Percentiles rank a stretch among this genome's conserved stretches.
These are phyloP conservation scores for Drosophila trapezifrons DNA, from an alignment of 1,140 invertebrate genomes.

Conservation along the genomic window DNA sequence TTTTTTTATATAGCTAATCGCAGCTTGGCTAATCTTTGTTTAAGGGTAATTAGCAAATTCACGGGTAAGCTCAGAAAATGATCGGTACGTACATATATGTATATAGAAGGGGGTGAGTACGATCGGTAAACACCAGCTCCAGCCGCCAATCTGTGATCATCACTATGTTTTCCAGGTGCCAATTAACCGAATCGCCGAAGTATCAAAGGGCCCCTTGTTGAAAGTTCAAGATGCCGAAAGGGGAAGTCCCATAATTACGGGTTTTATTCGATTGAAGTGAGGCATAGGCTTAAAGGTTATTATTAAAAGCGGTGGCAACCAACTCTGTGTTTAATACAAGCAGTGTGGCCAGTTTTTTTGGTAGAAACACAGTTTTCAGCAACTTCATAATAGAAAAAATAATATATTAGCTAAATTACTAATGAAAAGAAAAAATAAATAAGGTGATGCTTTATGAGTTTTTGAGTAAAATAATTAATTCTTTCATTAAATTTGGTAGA, in stretches of 20 bases:
- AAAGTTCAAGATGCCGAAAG: slow-evolving; percentile 33
- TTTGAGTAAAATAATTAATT: no score
- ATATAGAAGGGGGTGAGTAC: background rate
- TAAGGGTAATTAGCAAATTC: slow-evolving; percentile 31
- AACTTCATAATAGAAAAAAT: no score
- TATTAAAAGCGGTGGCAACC: background rate
- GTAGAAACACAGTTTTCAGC: no score
- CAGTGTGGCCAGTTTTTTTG: background rate
- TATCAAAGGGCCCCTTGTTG: slow-evolving; percentile 6
- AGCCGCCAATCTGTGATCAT: slow-evolving; percentile 13
- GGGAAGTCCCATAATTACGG: slow-evolving; percentile 14
- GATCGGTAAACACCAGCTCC: slow-evolving; percentile 1
- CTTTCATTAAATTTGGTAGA: no score
- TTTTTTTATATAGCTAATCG: slow-evolving; percentile 4
- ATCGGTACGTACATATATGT: background rate
- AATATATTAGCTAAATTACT: no score
- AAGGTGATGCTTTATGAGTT: no score
- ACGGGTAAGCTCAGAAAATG: slow-evolving; percentile 12
- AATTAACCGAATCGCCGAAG: slow-evolving; percentile 14
- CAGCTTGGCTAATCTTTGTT: background rate
- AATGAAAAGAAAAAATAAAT: no score
- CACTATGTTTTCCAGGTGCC: slow-evolving; percentile 4
- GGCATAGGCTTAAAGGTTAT: background rate
- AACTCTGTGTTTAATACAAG: background rate
- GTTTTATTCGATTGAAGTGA: background rate